Evolutionary conservation across 2,113 vertebrate species (phyloP).

Genomic region (Vireo altiloquus): DNA sequence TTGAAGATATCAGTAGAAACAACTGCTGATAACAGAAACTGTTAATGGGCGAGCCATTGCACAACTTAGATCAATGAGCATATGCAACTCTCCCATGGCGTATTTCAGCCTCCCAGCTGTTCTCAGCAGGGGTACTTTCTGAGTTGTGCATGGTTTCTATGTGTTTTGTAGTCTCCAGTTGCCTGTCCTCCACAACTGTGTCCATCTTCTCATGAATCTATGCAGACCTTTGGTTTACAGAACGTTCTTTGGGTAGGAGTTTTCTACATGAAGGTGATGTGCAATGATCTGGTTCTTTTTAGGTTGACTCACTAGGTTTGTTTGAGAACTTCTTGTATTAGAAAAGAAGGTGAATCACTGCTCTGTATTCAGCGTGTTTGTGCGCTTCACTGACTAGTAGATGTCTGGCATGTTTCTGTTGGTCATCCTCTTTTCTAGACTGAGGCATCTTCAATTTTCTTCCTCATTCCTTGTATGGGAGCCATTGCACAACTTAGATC

Average conservation of each 20-base stretch:
- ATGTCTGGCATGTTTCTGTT: not conserved
- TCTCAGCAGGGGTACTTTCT: not conserved
- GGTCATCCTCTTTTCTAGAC: not conserved
- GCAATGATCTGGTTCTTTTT: not conserved
- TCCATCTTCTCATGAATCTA: not conserved
- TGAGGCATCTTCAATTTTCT: not conserved
- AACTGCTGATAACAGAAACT: no score
- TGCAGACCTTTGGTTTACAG: not conserved
- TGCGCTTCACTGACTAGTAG: not conserved
- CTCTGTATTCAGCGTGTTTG: not conserved
- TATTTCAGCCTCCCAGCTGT: not conserved
- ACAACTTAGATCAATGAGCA: no score
- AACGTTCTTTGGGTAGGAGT: not conserved
- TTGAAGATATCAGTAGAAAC: not conserved
- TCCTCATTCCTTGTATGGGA: not conserved
- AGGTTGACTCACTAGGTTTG: not conserved
- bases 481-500: not conserved
- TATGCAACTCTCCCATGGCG: rapidly evolving
- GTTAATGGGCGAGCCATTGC: no score
- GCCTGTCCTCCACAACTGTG: not conserved
- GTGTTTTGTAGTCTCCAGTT: not conserved
- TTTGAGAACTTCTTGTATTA: not conserved
- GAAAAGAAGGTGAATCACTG: not conserved
- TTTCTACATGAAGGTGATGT: not conserved
- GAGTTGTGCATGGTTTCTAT: not conserved